Conservation (phyloP, 2,888 invertebrate genomes). For the Lomographa bimaculata region DNA sequence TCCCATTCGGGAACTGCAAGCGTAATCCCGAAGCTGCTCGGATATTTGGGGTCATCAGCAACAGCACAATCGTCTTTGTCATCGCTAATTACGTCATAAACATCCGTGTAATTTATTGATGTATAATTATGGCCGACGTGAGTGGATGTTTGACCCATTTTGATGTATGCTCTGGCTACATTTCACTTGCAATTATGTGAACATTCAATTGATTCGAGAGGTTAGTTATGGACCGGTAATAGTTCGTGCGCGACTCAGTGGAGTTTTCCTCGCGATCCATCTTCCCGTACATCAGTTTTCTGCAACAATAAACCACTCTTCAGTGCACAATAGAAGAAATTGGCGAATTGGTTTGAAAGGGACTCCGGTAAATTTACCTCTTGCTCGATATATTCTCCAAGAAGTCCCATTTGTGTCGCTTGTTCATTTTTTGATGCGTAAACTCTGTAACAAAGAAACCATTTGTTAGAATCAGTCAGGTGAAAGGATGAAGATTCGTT, state of each 20-base stretch:
- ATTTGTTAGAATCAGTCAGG: slow-evolving; percentile 34
- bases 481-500: slow-evolving; percentile 34
- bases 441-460: slow-evolving; percentile 64
- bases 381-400: slow-evolving; percentile 54
- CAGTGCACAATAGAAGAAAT: slow-evolving; percentile 30
- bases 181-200: slow-evolving; percentile 57
- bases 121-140: slow-evolving; percentile 59
- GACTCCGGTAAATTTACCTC: slow-evolving; percentile 49
- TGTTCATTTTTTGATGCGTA: slow-evolving; percentile 60
- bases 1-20: slow-evolving; percentile 93
- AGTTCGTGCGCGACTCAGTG: slow-evolving; percentile 43
- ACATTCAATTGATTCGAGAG: slow-evolving; percentile 39
- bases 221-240: slow-evolving; percentile 42
- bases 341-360: slow-evolving; percentile 23
- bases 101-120: slow-evolving; percentile 57
- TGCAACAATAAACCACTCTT: slow-evolving; percentile 57
- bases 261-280: slow-evolving; percentile 47
- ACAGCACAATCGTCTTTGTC: slow-evolving; percentile 72
- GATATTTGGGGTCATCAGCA: slow-evolving; percentile 78
- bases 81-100: slow-evolving; percentile 54
- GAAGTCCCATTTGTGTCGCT: slow-evolving; percentile 58
- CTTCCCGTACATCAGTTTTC: slow-evolving; percentile 59
- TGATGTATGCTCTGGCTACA: slow-evolving; percentile 46
- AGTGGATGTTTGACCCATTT: slow-evolving; percentile 73
- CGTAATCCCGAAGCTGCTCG: slow-evolving; percentile 87